Conservation (phyloP, 2,888 invertebrate genomes). For the Anorthoa munda region DNA sequence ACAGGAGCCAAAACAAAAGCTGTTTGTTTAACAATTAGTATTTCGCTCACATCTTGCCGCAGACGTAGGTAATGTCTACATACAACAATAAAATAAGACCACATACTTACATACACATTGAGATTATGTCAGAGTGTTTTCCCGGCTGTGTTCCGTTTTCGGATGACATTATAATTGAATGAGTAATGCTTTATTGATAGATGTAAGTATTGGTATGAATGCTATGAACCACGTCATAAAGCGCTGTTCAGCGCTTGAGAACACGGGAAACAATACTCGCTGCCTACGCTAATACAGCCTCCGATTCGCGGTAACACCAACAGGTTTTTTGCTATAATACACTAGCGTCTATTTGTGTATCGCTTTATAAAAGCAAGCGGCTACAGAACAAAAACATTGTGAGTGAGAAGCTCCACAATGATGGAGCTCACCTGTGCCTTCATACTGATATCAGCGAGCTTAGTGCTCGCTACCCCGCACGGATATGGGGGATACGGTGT, state of each 20-base stretch:
- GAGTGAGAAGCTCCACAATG: slow-evolving; percentile 84
- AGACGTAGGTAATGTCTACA: slow-evolving; percentile 3
- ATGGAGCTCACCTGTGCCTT: slow-evolving; percentile 86
- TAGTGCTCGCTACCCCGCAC: slow-evolving; percentile 80
- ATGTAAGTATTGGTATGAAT: slow-evolving; percentile 19
- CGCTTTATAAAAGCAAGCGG: slow-evolving; percentile 88
- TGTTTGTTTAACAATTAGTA: slow-evolving; percentile 51
- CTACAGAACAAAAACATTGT: slow-evolving; percentile 82
- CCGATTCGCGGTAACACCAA: slow-evolving; percentile 85
- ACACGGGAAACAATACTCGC: slow-evolving; percentile 79
- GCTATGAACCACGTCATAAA: slow-evolving; percentile 15
- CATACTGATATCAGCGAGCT: slow-evolving; percentile 77
- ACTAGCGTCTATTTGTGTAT: slow-evolving; percentile 85
- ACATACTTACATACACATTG: slow-evolving; percentile 57
- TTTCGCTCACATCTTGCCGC: slow-evolving; percentile 46
- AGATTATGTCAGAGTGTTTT: slow-evolving; percentile 66
- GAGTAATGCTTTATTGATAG: slow-evolving; percentile 74
- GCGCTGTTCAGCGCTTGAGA: slow-evolving; percentile 67
- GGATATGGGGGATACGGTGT: slow-evolving; percentile 88
- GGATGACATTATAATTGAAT: slow-evolving; percentile 66
- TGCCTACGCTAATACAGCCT: slow-evolving; percentile 82
- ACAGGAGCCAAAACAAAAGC: slow-evolving; percentile 9
- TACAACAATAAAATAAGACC: slow-evolving; percentile 45
- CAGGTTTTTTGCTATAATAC: slow-evolving; percentile 87
- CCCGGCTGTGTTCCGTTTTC: slow-evolving; percentile 55